Percentiles rank a stretch among this genome's conserved stretches.
phyloP scores from a whole-genome alignment of 2,797 vertebrate genomes.

The Scleropages formosus region DNA sequence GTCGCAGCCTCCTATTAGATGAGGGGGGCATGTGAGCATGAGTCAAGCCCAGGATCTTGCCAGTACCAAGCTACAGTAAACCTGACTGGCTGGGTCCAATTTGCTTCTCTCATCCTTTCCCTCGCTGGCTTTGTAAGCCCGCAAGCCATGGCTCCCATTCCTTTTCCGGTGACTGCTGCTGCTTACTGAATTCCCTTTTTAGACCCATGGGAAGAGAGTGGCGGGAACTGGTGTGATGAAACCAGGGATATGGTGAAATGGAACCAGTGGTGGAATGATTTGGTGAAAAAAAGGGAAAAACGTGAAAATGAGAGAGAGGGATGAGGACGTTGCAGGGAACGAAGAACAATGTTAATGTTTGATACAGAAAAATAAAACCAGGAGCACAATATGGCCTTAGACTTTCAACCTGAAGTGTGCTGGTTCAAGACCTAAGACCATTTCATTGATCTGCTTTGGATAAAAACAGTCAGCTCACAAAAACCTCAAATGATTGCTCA shows the following conservation, averaged over 20 bases:
- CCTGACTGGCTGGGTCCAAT: constrained; percentile 8
- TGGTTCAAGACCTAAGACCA: too few species aligned
- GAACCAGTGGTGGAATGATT: not conserved
- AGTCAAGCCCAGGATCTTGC: constrained; percentile 42
- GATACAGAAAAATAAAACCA: too few species aligned
- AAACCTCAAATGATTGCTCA: too few species aligned
- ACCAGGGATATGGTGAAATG: not conserved
- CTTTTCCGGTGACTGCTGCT: not conserved
- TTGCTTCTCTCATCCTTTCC: constrained; percentile 18
- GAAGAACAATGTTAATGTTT: not conserved
- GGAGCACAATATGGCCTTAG: too few species aligned
- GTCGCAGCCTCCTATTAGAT: constrained; percentile 18
- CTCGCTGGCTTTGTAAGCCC: constrained; percentile 28
- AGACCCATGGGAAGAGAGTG: not conserved
- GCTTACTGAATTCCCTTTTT: not conserved
- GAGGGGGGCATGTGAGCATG: constrained; percentile 48
- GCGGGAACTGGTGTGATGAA: not conserved
- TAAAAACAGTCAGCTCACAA: too few species aligned
- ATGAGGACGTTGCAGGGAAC: not conserved
- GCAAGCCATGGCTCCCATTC: not conserved
- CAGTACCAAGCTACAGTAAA: constrained; percentile 28
- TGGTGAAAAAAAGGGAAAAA: not conserved
- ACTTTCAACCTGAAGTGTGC: too few species aligned
- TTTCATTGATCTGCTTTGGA: too few species aligned
- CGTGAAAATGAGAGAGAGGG: not conserved